Evolutionary conservation across 2,797 vertebrate species (phyloP).

Genomic region (Adrianichthys oophorus): DNA sequence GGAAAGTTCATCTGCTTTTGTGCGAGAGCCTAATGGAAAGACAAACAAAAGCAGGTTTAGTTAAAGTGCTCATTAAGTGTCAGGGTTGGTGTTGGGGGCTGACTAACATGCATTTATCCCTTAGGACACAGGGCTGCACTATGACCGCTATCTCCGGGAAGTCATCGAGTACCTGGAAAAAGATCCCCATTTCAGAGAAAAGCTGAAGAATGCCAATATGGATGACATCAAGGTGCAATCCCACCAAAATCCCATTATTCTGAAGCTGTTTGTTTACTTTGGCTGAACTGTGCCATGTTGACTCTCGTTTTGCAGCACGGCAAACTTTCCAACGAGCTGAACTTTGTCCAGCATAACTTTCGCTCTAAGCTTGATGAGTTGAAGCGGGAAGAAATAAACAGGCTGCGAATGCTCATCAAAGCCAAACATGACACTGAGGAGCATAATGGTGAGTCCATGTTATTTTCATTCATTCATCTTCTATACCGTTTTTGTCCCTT

Average conservation of each 20-base stretch:
- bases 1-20: not conserved
- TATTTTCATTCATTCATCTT: no score
- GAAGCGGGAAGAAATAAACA: conserved; percentile 91
- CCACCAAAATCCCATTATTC: conserved; percentile 1
- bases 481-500: no score
- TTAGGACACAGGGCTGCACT: conserved; percentile 93
- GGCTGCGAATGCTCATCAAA: conserved; percentile 91
- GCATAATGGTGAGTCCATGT: conserved; percentile 68
- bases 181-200: conserved; percentile 91
- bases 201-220: conserved; percentile 89
- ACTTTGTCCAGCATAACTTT: conserved; percentile 91
- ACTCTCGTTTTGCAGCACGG: conserved; percentile 78
- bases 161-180: conserved; percentile 94
- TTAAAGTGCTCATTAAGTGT: not conserved
- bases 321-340: conserved; percentile 89
- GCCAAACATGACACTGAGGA: conserved; percentile 86
- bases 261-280: conserved; percentile 11
- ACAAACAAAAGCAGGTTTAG: conserved; percentile 7
- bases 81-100: not conserved
- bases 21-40: conserved; percentile 5
- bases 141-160: conserved; percentile 93
- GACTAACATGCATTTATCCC: conserved; percentile 19
- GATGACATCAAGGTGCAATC: conserved; percentile 90
- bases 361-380: conserved; percentile 91
- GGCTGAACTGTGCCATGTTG: conserved; percentile 1